Evolutionary conservation across 2,888 invertebrate species (phyloP), one percentile per base, ranked within the genome.

Genomic region (Branchipolynoe longqiensis): DNA sequence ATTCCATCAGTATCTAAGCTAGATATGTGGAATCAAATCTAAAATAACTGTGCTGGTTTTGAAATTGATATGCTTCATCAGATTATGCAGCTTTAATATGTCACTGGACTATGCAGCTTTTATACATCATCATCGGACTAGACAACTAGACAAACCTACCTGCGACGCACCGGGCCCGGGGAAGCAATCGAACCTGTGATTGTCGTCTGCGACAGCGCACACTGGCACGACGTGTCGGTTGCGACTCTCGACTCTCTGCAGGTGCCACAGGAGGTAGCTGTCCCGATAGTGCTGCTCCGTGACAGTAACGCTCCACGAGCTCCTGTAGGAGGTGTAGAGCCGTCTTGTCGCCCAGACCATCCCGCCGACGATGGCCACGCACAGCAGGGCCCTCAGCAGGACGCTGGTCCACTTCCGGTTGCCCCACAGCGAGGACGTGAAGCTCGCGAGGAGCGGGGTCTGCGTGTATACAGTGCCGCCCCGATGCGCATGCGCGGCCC

Each of bases 151-250:
- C 4, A 59, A n/a, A 48, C n/a, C n/a, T 78, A 78, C 78, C 54
- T 78, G 41, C 18, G 78, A 48, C 4, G 78, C 41, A 41, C 48
- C 41, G 22, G 74, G 40, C 12, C 86, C 88, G 0, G 89, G 89
- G 38, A 84, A 56, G 81, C 89, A 89, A 69, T 89, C 89, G 85
- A 89, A 89, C 6, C 86, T 25, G 28, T 84, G 48, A 36, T 78
- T 56, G n/a, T 73, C 40, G n/a, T 33, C 62, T 33, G 8, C 82
- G 18, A 82, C 22, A 58, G 62, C 40, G 41, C 64, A 83, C 48
- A 78, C 69, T 18, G 28, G 14, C 3, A 25, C 14, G 62, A n/a
- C 58, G 14, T n/a, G 14, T 58, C n/a, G 58, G 58, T 62, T 14
- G 14, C 1, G 62, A 1, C 31, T 2, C 62, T 48, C 18, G 48